A percentile compares a stretch with the other conserved stretches of the same genome.
Conservation (phyloP, 2,888 invertebrate genomes). For the Clivina fossor region DNA sequence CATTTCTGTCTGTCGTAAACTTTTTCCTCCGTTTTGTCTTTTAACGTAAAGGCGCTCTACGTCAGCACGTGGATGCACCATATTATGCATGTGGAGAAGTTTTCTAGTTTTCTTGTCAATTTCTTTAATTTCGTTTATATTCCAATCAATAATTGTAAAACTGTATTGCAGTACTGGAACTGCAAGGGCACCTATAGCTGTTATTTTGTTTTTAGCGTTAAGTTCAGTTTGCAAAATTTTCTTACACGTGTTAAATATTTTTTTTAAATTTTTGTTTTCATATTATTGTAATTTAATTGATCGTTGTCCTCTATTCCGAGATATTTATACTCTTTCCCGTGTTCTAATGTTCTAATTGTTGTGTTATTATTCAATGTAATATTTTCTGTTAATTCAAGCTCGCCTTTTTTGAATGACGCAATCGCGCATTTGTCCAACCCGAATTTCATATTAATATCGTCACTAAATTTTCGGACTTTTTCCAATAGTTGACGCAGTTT, state of each 20-base stretch:
- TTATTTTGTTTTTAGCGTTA: conserved; percentile 23
- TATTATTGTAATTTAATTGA: conserved; percentile 1
- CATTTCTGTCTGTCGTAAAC: too few species aligned
- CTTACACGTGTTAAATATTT: conserved; percentile 25
- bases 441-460: conserved; percentile 20
- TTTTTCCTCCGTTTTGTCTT: neutral
- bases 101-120: conserved; percentile 29
- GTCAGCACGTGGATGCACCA: conserved; percentile 30
- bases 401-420: neutral
- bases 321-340: conserved; percentile 22
- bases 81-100: conserved; percentile 17
- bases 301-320: conserved; percentile 22
- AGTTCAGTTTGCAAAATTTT: conserved; percentile 27
- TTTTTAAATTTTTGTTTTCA: conserved; percentile 14
- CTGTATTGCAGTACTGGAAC: conserved; percentile 31
- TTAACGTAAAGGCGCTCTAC: conserved; percentile 29
- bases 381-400: conserved; percentile 4
- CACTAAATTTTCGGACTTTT: neutral
- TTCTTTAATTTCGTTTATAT: conserved; percentile 22
- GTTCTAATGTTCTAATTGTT: neutral
- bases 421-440: conserved; percentile 12
- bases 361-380: conserved; percentile 7
- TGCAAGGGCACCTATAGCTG: conserved; percentile 30
- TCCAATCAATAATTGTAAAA: conserved; percentile 29
- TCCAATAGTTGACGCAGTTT: neutral